phyloP scores from a whole-genome alignment of 2,113 vertebrate genomes.

The Clupea harengus region DNA sequence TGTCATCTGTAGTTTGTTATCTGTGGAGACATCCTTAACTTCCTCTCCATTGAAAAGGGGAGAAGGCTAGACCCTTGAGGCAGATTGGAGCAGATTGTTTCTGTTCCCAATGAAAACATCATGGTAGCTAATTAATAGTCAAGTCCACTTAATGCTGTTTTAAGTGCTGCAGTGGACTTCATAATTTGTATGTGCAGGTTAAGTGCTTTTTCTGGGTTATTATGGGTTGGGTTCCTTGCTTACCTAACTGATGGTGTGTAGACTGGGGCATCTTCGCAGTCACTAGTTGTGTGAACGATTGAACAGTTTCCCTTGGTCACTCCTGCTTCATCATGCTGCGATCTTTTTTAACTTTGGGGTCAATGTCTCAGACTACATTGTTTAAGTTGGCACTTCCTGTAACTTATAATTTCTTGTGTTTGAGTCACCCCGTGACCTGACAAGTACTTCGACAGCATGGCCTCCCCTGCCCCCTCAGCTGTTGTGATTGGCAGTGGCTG shows the following conservation, averaged over 20 bases:
- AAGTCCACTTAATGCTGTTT: not conserved
- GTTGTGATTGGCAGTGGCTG: not conserved
- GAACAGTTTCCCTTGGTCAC: not conserved
- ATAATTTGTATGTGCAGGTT: too few species aligned
- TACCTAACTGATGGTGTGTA: not conserved
- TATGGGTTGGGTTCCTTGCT: not conserved
- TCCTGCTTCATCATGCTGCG: not conserved
- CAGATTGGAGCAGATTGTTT: not conserved
- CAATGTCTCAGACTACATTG: not conserved
- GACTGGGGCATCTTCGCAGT: not conserved
- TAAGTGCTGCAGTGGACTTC: too few species aligned
- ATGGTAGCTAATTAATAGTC: not conserved
- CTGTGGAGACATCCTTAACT: not conserved
- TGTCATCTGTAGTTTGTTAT: not conserved
- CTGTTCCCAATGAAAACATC: not conserved
- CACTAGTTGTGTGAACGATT: not conserved
- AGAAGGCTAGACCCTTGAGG: not conserved
- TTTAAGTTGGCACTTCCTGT: not conserved
- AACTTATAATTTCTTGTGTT: not conserved
- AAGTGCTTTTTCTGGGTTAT: not conserved
- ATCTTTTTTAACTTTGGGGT: not conserved
- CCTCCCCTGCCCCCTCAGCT: not conserved
- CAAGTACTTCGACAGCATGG: not conserved
- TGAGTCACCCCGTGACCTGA: not conserved
- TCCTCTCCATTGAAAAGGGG: not conserved